These are phyloP conservation scores for Aphodius sticticus DNA, from an alignment of 2,888 invertebrate species.

Conservation along the genomic window DNA sequence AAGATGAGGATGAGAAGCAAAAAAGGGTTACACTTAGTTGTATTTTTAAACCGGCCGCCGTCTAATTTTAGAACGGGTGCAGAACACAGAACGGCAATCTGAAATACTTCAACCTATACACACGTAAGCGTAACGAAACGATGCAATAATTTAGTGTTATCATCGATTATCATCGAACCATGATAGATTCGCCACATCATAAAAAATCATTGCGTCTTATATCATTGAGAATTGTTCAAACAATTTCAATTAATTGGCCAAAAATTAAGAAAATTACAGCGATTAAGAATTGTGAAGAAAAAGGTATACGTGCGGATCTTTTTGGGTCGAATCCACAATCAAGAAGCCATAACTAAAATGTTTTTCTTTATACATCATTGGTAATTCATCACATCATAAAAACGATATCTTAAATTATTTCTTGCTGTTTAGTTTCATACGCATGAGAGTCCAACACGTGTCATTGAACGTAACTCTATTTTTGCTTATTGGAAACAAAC, in stretches of 20 bases:
- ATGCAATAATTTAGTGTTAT: neutral
- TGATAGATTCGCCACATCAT: too few relatives aligned
- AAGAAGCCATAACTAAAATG: too few relatives aligned
- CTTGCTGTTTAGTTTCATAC: neutral
- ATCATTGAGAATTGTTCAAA: too few relatives aligned
- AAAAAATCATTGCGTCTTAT: too few relatives aligned
- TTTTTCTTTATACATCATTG: too few relatives aligned
- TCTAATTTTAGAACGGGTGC: constrained; percentile 35
- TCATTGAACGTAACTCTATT: constrained; percentile 50
- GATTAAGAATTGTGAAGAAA: too few relatives aligned
- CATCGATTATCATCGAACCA: neutral
- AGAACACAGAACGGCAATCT: neutral
- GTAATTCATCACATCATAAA: neutral
- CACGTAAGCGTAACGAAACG: neutral
- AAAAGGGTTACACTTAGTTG: constrained; percentile 34
- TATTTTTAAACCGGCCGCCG: constrained; percentile 36
- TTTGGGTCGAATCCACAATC: too few relatives aligned
- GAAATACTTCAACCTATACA: neutral
- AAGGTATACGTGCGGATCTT: too few relatives aligned
- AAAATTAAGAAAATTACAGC: too few relatives aligned
- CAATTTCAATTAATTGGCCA: too few relatives aligned
- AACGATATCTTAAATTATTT: too few relatives aligned
- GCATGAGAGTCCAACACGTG: constrained; percentile 38
- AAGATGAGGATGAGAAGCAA: neutral
- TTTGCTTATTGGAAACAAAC: constrained; percentile 37